Evolutionary conservation across 2,113 vertebrate genomes (phyloP), one percentile per base, ranked within the genome.

Genomic region (Tyto alba): DNA sequence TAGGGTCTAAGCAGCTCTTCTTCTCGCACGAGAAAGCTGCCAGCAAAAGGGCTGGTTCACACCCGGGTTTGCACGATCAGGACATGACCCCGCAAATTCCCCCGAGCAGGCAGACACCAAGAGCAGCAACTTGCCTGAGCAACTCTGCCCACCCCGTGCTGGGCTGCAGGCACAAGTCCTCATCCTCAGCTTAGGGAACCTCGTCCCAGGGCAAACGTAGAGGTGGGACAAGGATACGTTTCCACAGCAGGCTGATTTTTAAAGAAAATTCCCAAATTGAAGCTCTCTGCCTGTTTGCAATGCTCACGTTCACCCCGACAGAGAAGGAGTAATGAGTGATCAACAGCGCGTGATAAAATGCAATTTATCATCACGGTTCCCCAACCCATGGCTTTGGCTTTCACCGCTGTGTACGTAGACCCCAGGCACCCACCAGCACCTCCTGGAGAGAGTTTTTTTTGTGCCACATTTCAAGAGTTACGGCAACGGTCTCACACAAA

Each of bases 311-410:
- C 63, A 45, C 45, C 78, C 89, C 8, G 8, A 15, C 55, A 34
- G 81, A 27, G 52, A 20, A 0, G 0, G 52, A 89, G 71, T 34
- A 69, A 50, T 0, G 38, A 30, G 45, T 1, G 71, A 50, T 9
- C 55, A 29, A 15, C 50, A 34, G 75, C 0, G 0, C 26, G 8
- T 0, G n/a, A 55, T 16, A 80, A 76, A 92, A 85, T 6, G 21
- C 52, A 36, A n/a, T 77, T 71, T 36, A 25, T 55, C 79, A 21
- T 1, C 8, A 0, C 3, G 0, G 40, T 2, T 55, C 52, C 72
- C 52, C 88, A 21, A 0, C 2, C 63, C 52, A 16, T 17, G 69
- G 16, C 82, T 68, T 22, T 0, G 17, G 17, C 50, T 30, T n/a
- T 62, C 72, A 30, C n/a, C 22, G 0, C 56, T 4, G 10, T 4